Conservation (phyloP, 2,888 invertebrate species). For the Kuschelorhynchus macadamiae region DNA sequence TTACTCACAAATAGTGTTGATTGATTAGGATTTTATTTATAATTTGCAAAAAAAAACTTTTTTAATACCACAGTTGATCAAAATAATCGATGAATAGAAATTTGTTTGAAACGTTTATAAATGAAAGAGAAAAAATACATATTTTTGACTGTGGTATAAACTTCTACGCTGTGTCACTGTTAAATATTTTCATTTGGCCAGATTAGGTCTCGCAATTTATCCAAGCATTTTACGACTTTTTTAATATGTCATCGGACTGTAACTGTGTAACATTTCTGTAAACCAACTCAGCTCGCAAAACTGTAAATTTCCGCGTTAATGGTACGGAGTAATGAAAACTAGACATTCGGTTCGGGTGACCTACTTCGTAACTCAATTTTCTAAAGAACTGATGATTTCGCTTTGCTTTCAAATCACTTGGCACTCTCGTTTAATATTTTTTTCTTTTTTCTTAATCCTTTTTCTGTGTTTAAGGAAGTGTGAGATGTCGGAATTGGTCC, state of each 20-base stretch:
- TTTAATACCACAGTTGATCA: too few relatives aligned
- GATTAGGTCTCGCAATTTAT: too few relatives aligned
- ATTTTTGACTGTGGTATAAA: too few relatives aligned
- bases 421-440: slow-evolving; percentile 16
- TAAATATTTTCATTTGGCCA: too few relatives aligned
- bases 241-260: slow-evolving; percentile 38
- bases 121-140: too few relatives aligned
- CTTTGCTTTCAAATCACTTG: slow-evolving; percentile 42
- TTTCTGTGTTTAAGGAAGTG: slow-evolving; percentile 40
- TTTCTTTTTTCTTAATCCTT: slow-evolving; percentile 22
- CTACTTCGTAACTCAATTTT: slow-evolving; percentile 50
- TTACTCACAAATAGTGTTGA: too few relatives aligned
- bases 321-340: slow-evolving; percentile 48
- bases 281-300: slow-evolving; percentile 38
- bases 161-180: too few relatives aligned
- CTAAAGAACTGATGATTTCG: slow-evolving; percentile 41
- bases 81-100: too few relatives aligned
- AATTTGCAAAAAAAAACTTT: too few relatives aligned
- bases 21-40: too few relatives aligned
- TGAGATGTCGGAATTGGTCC: slow-evolving; percentile 22
- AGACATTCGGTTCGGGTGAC: slow-evolving; percentile 47
- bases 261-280: slow-evolving; percentile 40
- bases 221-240: slow-evolving; percentile 17
- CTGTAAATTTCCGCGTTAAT: slow-evolving; percentile 49
- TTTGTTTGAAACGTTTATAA: too few relatives aligned